A percentile compares a stretch with the other conserved stretches of the same genome.
These are phyloP conservation scores for Dreissena polymorpha DNA, from an alignment of 1,140 invertebrate species.

Conservation along the genomic window DNA sequence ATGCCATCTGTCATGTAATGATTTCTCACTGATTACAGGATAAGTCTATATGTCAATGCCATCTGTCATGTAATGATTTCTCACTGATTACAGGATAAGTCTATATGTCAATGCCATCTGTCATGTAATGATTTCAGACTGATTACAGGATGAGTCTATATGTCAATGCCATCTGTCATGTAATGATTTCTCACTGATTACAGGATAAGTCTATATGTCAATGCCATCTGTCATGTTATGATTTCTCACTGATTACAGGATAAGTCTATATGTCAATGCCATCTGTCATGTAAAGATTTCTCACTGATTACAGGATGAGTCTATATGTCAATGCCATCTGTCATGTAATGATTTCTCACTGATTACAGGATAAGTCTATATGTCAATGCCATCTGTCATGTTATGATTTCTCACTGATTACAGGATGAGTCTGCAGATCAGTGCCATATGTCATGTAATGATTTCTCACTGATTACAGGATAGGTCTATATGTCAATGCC, in stretches of 20 bases:
- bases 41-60: slow-evolving; percentile 89
- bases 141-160: slow-evolving; percentile 82
- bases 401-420: neutral
- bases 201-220: slow-evolving; percentile 86
- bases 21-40: slow-evolving; percentile 39
- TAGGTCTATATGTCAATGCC: slow-evolving; percentile 89
- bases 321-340: slow-evolving; percentile 88
- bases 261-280: slow-evolving; percentile 89
- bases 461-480: slow-evolving; percentile 39
- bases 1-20: slow-evolving; percentile 80
- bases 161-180: slow-evolving; percentile 84
- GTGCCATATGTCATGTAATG: neutral
- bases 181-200: neutral
- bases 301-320: slow-evolving; percentile 72
- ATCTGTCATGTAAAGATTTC: neutral
- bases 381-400: slow-evolving; percentile 84
- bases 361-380: slow-evolving; percentile 82
- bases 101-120: slow-evolving; percentile 88
- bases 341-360: neutral
- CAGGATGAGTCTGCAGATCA: slow-evolving; percentile 83
- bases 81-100: slow-evolving; percentile 72
- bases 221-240: slow-evolving; percentile 80
- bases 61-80: neutral
- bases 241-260: slow-evolving; percentile 39
- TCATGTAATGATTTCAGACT: neutral